These are phyloP conservation scores for Drepanosiphum platanoidis DNA, from an alignment of 2,888 invertebrate species.

Conservation along the genomic window DNA sequence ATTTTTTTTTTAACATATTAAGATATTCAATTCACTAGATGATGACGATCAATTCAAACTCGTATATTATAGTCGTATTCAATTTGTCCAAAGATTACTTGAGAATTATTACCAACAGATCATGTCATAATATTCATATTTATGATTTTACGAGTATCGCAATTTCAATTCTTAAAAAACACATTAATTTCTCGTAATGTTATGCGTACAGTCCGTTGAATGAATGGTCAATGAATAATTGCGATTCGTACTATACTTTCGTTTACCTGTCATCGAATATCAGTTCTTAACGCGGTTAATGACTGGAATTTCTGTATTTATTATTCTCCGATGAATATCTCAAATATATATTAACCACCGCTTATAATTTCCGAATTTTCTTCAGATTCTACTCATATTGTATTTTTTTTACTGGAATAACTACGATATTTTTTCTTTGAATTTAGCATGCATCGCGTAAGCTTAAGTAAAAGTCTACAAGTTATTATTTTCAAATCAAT, in stretches of 20 bases:
- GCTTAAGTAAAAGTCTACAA: too few species aligned
- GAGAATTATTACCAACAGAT: neutral
- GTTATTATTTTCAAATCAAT: too few species aligned
- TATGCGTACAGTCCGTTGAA: neutral
- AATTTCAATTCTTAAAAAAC: neutral
- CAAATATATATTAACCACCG: neutral
- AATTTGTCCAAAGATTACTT: neutral
- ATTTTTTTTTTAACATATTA: neutral
- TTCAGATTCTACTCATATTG: neutral
- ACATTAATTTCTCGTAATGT: neutral
- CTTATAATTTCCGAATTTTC: too few species aligned
- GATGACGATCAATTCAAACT: neutral
- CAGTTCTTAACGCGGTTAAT: constrained; percentile 46
- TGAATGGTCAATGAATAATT: constrained; percentile 25
- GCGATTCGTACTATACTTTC: constrained; percentile 5
- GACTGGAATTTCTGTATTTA: constrained; percentile 29
- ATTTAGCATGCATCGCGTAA: neutral
- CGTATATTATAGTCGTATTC: neutral
- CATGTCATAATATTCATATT: neutral
- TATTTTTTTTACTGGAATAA: too few species aligned
- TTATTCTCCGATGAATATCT: neutral
- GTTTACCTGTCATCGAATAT: neutral
- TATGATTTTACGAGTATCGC: neutral
- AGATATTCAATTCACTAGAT: neutral
- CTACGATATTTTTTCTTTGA: neutral